phyloP scores from a whole-genome alignment of 2,888 invertebrate species.

The Lucinisca nassula region DNA sequence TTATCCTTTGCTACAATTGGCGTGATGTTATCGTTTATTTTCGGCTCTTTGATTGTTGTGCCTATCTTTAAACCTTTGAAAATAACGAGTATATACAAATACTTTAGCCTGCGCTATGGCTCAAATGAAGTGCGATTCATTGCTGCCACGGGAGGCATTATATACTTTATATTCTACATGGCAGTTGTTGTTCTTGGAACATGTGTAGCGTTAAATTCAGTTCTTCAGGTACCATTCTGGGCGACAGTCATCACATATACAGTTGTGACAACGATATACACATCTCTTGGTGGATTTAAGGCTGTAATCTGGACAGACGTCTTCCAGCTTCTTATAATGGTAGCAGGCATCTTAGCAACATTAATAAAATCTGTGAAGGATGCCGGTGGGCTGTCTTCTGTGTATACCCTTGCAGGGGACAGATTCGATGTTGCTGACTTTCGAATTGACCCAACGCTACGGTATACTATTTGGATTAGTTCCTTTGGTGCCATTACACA shows the following conservation, averaged over 20 bases:
- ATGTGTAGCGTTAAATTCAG: constrained; percentile 31
- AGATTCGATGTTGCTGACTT: constrained; percentile 35
- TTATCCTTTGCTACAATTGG: constrained; percentile 1
- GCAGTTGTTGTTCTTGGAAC: constrained; percentile 45
- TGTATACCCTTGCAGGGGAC: background rate
- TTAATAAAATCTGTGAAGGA: constrained; percentile 14
- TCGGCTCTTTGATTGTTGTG: constrained; percentile 23
- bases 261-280: constrained; percentile 37
- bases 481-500: constrained; percentile 26
- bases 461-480: constrained; percentile 45
- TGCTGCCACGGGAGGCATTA: constrained; percentile 19
- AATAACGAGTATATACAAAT: constrained; percentile 41
- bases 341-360: constrained; percentile 37
- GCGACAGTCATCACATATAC: constrained; percentile 41
- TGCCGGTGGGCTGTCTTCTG: constrained; percentile 11
- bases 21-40: background rate
- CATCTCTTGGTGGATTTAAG: constrained; percentile 53
- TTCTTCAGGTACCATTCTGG: constrained; percentile 47
- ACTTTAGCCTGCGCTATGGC: constrained; percentile 37
- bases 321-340: constrained; percentile 46
- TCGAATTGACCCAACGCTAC: constrained; percentile 45
- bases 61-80: constrained; percentile 49
- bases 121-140: constrained; percentile 37
- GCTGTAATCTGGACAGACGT: constrained; percentile 58
- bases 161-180: constrained; percentile 49